These are phyloP conservation scores for Parnassius glacialis DNA, from an alignment of 2,888 invertebrate genomes.

Conservation along the genomic window DNA sequence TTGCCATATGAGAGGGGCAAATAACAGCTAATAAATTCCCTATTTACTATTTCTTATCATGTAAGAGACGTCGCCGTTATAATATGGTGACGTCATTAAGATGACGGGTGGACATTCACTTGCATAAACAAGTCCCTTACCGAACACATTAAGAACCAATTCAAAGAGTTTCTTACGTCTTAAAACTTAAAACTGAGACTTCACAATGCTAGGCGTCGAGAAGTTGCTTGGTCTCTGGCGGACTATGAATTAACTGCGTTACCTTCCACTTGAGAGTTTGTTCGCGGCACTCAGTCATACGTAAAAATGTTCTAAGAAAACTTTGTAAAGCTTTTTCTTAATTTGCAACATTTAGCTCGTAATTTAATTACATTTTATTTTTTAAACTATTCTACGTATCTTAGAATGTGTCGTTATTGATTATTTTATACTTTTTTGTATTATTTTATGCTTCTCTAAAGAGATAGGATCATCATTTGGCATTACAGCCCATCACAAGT, in stretches of 20 bases:
- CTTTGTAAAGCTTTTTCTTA: constrained; percentile 14
- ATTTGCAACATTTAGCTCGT: constrained; percentile 2
- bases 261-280: constrained; percentile 26
- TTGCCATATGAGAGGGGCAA: too few relatives aligned
- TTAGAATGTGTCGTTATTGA: too few relatives aligned
- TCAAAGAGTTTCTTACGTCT: constrained; percentile 61
- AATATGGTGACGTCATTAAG: too few relatives aligned
- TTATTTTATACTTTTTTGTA: too few relatives aligned
- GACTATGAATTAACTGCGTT: constrained; percentile 50
- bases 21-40: too few relatives aligned
- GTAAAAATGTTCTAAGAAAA: constrained; percentile 22
- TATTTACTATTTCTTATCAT: too few relatives aligned
- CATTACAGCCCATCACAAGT: too few relatives aligned
- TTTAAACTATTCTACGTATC: too few relatives aligned
- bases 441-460: too few relatives aligned
- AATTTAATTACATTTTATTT: not conserved
- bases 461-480: too few relatives aligned
- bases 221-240: constrained; percentile 49
- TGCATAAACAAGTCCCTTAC: constrained; percentile 59
- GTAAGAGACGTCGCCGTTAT: too few relatives aligned
- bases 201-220: constrained; percentile 44
- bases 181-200: constrained; percentile 59
- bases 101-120: not conserved
- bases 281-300: too few relatives aligned
- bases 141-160: constrained; percentile 56